Base-by-base conservation (phyloP, 1,140 invertebrate species). In the Neodiprion lecontei region DNA sequence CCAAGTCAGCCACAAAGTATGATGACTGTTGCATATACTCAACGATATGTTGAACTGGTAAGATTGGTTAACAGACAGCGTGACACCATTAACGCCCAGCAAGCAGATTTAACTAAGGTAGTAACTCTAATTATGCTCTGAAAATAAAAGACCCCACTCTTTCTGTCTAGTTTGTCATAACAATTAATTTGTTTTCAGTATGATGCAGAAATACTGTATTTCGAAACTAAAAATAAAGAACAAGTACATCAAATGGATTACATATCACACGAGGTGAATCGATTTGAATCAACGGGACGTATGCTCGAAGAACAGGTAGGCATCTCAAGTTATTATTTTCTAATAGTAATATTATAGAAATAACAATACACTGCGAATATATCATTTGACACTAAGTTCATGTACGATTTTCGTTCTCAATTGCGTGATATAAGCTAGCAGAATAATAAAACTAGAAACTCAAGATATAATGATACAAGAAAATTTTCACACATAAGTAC, bases 21-120 rank as follows among this genome's bases (percentile, higher is more conserved):
- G 80, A 83, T 87, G 69, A 86, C 87, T 68, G 87, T 87, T 73
- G 90, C 91, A 76, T 90, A 90, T 70, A 88, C 88, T 76, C 88
- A 89, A 83, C 86, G 88, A 78, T 89, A 89, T 74, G 86, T 88
- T 79, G 95, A 97, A 87, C 90, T 98, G 73, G 90, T 97, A 48
- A 93, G 94, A 77, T 89, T 97, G 78, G 95, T 98, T 50, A 96
- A 96, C 88, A 94, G 94, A 86, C 97, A 98, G 88, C 90, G 95
- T 73, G 96, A 97, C 83, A 96, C 96, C 85, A 90, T 98, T 70
- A 94, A 93, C 72, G 91, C 92, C 77, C 96, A 97, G 83, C 96
- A 97, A 89, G 92, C 94, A 79, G 95, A 97, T 91, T 89, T 98
- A 77, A 95, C 94, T 74, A 96, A 97, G 89, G 94, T 95, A 88